A percentile compares a stretch with the other conserved stretches of the same genome.
phyloP scores from a whole-genome alignment of 2,888 invertebrate species.

The Globia sparganii region DNA sequence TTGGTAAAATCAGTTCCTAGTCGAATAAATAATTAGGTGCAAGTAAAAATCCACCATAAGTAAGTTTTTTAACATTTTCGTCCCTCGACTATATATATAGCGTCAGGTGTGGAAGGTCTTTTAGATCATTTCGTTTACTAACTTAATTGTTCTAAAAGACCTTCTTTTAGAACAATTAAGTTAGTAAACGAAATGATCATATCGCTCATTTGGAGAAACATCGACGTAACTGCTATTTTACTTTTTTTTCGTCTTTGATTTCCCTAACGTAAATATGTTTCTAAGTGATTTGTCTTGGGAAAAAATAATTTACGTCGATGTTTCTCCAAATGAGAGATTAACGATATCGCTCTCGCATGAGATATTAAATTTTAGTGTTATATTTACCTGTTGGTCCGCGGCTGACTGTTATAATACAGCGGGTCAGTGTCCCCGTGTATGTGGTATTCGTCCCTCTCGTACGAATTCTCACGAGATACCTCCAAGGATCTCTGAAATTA shows the following conservation, averaged over 20 bases:
- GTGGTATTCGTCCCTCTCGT: slow-evolving; percentile 94
- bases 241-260: too few relatives aligned
- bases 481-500: slow-evolving; percentile 92
- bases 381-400: slow-evolving; percentile 92
- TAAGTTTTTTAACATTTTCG: neutral
- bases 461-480: slow-evolving; percentile 95
- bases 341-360: too few relatives aligned
- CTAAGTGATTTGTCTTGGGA: too few relatives aligned
- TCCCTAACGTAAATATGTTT: too few relatives aligned
- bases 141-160: too few relatives aligned
- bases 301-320: too few relatives aligned
- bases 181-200: neutral
- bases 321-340: too few relatives aligned
- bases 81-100: neutral
- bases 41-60: neutral
- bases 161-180: neutral
- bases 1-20: neutral
- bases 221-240: too few relatives aligned
- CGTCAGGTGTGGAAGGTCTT: neutral
- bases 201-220: too few relatives aligned
- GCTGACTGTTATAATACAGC: slow-evolving; percentile 97
- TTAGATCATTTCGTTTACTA: too few relatives aligned
- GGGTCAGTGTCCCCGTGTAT: slow-evolving; percentile 91
- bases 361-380: neutral
- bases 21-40: neutral